phyloP scores from a whole-genome alignment of 2,113 vertebrate species.

The Oncorhynchus nerka region DNA sequence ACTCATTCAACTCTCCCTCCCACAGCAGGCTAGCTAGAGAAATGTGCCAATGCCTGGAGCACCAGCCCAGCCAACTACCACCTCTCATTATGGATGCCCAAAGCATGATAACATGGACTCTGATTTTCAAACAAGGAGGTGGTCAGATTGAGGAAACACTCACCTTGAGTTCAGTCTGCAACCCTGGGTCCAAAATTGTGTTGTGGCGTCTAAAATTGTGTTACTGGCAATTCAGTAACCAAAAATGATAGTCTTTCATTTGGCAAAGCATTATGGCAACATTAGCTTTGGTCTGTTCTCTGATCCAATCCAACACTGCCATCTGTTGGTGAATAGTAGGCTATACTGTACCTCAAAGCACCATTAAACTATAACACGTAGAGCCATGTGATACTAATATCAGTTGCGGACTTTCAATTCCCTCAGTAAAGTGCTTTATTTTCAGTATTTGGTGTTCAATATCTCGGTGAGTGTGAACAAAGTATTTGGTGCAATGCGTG shows the following conservation, averaged over 20 bases:
- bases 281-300: not conserved
- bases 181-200: too few species aligned
- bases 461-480: too few species aligned
- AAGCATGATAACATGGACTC: constrained; percentile 39
- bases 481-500: too few species aligned
- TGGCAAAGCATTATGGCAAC: too few species aligned
- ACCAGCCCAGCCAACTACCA: not conserved
- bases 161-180: too few species aligned
- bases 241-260: not conserved
- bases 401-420: too few species aligned
- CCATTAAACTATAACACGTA: not conserved
- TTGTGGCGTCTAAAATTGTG: too few species aligned
- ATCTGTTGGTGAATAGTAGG: constrained; percentile 42
- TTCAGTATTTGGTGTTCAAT: too few species aligned
- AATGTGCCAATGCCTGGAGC: constrained; percentile 34
- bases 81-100: constrained; percentile 2
- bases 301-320: constrained; percentile 42
- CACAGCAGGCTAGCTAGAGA: not conserved
- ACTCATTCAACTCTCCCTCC: constrained; percentile 32
- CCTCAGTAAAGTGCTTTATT: too few species aligned
- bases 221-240: too few species aligned
- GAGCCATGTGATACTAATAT: not conserved
- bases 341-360: too few species aligned
- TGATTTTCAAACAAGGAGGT: constrained; percentile 35
- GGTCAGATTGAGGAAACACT: constrained; percentile 14